phyloP scores from a whole-genome alignment of 2,113 vertebrate genomes.

The Tauraco erythrolophus region DNA sequence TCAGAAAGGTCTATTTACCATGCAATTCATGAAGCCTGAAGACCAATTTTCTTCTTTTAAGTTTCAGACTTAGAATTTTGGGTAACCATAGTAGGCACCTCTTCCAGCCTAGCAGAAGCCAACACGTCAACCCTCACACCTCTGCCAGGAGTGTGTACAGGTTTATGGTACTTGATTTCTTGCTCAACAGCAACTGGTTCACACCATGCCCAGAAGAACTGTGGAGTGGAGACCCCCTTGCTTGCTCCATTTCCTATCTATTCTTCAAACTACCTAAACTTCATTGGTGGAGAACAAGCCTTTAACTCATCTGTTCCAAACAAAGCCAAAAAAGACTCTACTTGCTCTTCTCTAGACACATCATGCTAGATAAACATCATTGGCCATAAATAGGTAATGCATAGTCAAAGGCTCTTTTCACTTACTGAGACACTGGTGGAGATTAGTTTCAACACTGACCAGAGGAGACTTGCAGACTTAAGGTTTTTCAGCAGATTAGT shows the following conservation, averaged over 20 bases:
- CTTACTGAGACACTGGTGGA: neutral
- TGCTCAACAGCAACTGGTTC: neutral
- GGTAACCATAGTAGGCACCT: neutral
- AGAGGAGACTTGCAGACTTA: neutral
- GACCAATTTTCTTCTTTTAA: neutral
- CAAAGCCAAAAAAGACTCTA: fast-evolving
- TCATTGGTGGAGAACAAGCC: neutral
- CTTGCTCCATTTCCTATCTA: neutral
- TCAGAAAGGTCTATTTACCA: neutral
- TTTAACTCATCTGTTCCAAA: neutral
- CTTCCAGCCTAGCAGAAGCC: neutral
- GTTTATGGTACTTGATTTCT: neutral
- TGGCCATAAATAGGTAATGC: neutral
- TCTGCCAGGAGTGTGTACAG: neutral
- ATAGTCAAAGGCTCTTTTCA: neutral
- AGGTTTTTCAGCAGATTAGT: neutral
- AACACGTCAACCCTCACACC: neutral
- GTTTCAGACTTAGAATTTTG: neutral
- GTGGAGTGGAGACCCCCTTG: neutral
- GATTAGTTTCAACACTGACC: neutral
- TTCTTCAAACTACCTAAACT: neutral
- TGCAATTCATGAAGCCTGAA: neutral
- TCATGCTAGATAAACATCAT: neutral
- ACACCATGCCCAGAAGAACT: neutral
- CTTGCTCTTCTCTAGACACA: neutral